These are phyloP conservation scores for Cassiopea andromeda DNA, from an alignment of 30 jellyfish, hydroid and myxozoan genomes.

Conservation along the genomic window DNA sequence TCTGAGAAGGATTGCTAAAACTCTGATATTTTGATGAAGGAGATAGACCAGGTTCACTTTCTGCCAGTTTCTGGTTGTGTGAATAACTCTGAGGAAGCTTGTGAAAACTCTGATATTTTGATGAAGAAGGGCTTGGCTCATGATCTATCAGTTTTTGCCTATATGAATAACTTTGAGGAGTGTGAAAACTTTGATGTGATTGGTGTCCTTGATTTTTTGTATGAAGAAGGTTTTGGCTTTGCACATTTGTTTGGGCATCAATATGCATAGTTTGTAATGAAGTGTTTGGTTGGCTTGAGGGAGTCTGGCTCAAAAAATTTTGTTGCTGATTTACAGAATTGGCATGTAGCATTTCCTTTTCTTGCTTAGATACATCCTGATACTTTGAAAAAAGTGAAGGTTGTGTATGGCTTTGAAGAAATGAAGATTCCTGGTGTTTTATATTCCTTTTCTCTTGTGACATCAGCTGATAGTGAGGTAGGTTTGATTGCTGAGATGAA, in stretches of 20 bases:
- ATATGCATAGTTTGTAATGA: neutral
- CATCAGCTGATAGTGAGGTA: neutral
- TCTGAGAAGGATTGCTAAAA: neutral
- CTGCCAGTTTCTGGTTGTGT: neutral
- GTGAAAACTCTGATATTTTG: too few relatives aligned
- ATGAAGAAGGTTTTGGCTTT: neutral
- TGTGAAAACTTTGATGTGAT: too few relatives aligned
- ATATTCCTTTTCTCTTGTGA: neutral
- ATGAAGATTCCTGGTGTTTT: neutral
- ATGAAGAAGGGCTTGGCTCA: too few relatives aligned
- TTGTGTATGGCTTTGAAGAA: neutral
- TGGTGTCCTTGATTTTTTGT: neutral
- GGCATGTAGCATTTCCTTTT: neutral
- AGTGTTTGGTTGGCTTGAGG: neutral
- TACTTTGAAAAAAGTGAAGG: neutral
- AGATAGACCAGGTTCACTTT: neutral
- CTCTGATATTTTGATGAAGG: neutral
- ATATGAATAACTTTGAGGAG: too few relatives aligned
- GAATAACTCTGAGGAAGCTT: neutral
- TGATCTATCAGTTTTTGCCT: too few relatives aligned
- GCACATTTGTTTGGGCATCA: neutral
- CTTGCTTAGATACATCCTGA: neutral
- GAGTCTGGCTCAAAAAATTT: neutral
- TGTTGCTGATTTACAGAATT: neutral
- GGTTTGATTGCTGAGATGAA: neutral